These are phyloP conservation scores for Centropyge bicolor DNA, from an alignment of 2,797 vertebrate genomes.

Conservation along the genomic window DNA sequence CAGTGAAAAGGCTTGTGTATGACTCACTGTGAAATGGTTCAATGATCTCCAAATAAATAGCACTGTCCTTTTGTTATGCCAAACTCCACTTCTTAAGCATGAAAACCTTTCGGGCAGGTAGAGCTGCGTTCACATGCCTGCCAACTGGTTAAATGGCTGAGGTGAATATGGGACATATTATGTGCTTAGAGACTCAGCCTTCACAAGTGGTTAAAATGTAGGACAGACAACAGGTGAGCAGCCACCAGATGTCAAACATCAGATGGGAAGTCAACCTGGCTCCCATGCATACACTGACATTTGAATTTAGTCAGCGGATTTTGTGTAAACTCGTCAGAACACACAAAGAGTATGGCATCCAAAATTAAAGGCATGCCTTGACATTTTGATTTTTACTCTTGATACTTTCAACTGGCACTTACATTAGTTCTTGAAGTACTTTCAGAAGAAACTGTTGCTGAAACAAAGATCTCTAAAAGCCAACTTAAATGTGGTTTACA, in stretches of 20 bases:
- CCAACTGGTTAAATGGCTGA: conserved; percentile 38
- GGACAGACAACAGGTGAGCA: conserved; percentile 26
- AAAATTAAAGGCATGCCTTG: conserved; percentile 57
- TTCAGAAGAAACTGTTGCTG: not conserved
- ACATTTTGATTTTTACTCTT: conserved; percentile 33
- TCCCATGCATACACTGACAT: conserved; percentile 49
- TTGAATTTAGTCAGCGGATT: conserved; percentile 34
- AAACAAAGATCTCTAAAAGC: not conserved
- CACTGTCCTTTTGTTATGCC: not conserved
- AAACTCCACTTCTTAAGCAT: not conserved
- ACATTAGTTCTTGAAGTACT: not conserved
- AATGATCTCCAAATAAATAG: not conserved
- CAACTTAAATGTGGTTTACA: not conserved
- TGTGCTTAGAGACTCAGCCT: not conserved
- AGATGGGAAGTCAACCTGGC: conserved; percentile 11
- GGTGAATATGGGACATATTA: not conserved
- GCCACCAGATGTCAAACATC: conserved; percentile 12
- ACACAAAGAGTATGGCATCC: conserved; percentile 38
- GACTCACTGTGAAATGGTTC: not conserved
- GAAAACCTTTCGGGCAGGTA: not conserved
- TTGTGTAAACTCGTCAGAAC: conserved; percentile 29
- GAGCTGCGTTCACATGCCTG: not conserved
- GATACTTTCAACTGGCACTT: conserved; percentile 12
- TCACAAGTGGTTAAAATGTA: conserved; percentile 23
- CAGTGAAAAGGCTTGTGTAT: not conserved